These are phyloP conservation scores for Huso huso DNA, from an alignment of 2,797 vertebrate species.

Conservation along the genomic window DNA sequence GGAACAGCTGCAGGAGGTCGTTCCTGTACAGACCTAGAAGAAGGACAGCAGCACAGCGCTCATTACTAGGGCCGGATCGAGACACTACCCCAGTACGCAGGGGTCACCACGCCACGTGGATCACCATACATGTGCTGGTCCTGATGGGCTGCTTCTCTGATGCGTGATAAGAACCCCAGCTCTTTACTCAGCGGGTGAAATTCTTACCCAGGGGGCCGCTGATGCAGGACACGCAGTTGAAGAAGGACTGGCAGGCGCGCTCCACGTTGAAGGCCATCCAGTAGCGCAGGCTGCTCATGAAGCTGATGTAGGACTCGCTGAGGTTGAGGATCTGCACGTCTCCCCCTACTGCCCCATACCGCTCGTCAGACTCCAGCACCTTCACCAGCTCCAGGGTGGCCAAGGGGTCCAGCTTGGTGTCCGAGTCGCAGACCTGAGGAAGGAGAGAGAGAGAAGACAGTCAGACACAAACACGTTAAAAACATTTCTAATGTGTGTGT, in stretches of 20 bases:
- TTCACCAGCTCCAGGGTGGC: slow-evolving; percentile 74
- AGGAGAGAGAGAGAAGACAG: neutral
- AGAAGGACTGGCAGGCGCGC: slow-evolving; percentile 80
- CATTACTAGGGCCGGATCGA: neutral
- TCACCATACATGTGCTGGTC: too few relatives aligned
- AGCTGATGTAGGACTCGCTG: slow-evolving; percentile 79
- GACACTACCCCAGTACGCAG: neutral
- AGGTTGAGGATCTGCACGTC: slow-evolving; percentile 80
- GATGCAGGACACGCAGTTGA: slow-evolving; percentile 82
- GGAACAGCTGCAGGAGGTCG: slow-evolving; percentile 74
- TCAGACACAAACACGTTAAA: neutral
- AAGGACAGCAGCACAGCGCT: slow-evolving; percentile 1
- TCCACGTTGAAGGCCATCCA: slow-evolving; percentile 91
- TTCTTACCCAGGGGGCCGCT: slow-evolving; percentile 79
- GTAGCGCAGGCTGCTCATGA: slow-evolving; percentile 83
- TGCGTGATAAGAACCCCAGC: neutral
- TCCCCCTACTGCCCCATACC: slow-evolving; percentile 76
- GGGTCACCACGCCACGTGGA: too few relatives aligned
- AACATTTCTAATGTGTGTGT: neutral
- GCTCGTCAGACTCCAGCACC: slow-evolving; percentile 69
- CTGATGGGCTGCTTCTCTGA: too few relatives aligned
- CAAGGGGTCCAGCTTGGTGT: slow-evolving; percentile 73
- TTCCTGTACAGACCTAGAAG: slow-evolving; percentile 75
- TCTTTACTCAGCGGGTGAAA: neutral
- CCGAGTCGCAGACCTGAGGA: slow-evolving; percentile 78